Percentiles rank a stretch among this genome's conserved stretches.
These are phyloP conservation scores for Nanger granti DNA, from an alignment of 2,113 vertebrate genomes.

Conservation along the genomic window DNA sequence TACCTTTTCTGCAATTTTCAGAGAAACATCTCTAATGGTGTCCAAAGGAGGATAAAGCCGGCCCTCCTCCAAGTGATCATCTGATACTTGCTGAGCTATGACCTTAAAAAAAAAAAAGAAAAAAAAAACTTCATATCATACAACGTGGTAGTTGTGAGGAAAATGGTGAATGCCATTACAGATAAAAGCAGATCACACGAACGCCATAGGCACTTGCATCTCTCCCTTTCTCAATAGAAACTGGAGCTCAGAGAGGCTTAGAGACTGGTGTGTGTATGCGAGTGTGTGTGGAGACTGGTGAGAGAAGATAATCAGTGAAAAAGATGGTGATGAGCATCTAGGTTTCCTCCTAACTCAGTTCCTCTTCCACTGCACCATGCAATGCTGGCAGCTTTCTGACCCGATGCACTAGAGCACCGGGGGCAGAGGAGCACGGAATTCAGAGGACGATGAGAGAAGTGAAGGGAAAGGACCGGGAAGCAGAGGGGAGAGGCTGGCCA, in stretches of 20 bases:
- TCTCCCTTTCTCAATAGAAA: not conserved
- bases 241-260: not conserved
- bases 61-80: constrained; percentile 89
- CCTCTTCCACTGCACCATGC: not conserved
- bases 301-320: not conserved
- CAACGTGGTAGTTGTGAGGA: not conserved
- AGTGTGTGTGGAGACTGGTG: not conserved
- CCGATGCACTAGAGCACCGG: not conserved
- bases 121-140: not conserved
- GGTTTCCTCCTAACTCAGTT: not conserved
- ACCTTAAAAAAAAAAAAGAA: constrained; percentile 74
- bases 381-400: not conserved
- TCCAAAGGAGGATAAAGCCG: constrained; percentile 92
- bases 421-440: not conserved
- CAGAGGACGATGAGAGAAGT: not conserved
- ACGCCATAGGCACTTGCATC: not conserved
- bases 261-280: not conserved
- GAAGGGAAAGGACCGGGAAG: too few relatives aligned
- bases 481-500: not conserved
- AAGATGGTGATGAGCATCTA: not conserved
- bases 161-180: not conserved
- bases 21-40: constrained; percentile 87
- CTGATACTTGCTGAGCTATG: constrained; percentile 89
- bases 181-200: not conserved
- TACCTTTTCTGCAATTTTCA: constrained; percentile 93